Base-by-base conservation (phyloP, 2,797 vertebrate species). In the Gambelia wislizenii region DNA sequence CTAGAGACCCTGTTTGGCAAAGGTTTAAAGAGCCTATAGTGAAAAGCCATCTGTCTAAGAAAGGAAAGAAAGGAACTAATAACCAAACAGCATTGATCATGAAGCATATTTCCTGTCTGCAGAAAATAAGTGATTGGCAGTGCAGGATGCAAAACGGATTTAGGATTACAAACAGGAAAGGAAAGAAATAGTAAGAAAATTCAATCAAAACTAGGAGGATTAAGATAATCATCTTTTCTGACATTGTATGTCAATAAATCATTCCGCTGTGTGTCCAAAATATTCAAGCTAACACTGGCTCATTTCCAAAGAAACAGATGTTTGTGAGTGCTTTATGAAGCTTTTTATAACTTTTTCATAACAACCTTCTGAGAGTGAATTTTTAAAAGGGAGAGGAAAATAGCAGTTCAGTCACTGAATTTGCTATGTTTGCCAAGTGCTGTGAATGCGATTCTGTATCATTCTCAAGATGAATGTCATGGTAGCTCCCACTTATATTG, bases 231-330 rank as follows among this genome's bases (percentile, higher is more conserved):
- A 79, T 72, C 42, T 86, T 89, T 84, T 72, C 84, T 83, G 1
- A 27, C 85, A 89, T 16, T 16, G 87, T 92, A 69, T 9, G 2
- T 10, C 13, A 74, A 30, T 86, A 81, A 85, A 0, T 91, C 89
- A 67, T 85, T 89, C 76, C 89, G 2, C 78, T 72, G 6, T 27
- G 12, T 85, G 25, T n/a, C 4, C 6, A 44, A 90, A 75, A 36
- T 84, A 82, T 61, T 80, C 59, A 75, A 81, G 47, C 0, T 84
- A 69, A 27, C 89, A 33, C 86, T 91, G 87, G 64, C 7, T 42
- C 81, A 25, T 49, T 84, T 94, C 87, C 52, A 91, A 70, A 88
- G n/a, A 87, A 87, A 84, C 36, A 10, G n/a, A 83, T 91, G 83
- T 92, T 33, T 90, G 61, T 30, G 7, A 54, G 2, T 83, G 47